Evolutionary conservation across 2,888 invertebrate species (phyloP).

Genomic region (Oscheius onirici): DNA sequence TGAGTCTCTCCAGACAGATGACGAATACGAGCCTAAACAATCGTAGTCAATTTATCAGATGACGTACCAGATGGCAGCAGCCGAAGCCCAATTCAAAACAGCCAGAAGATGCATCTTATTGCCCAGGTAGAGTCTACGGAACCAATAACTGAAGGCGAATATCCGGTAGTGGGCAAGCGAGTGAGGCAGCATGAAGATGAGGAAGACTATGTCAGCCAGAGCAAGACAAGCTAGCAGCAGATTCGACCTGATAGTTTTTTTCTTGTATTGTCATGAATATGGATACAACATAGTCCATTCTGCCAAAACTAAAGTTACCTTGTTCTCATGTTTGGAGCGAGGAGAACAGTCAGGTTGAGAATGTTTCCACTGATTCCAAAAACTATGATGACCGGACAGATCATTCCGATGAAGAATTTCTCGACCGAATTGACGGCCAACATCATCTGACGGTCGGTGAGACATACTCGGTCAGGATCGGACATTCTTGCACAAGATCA

Average conservation of each 20-base stretch:
- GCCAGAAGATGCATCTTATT: constrained; percentile 64
- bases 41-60: neutral
- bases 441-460: constrained; percentile 56
- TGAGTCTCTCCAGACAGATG: constrained; percentile 65
- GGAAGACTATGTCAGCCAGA: constrained; percentile 67
- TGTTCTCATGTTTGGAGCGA: constrained; percentile 62
- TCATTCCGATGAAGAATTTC: constrained; percentile 55
- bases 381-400: constrained; percentile 59
- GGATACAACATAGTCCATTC: neutral
- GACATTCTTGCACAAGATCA: neutral
- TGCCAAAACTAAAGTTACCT: constrained; percentile 38
- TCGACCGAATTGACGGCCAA: constrained; percentile 54
- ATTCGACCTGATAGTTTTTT: constrained; percentile 63
- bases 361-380: constrained; percentile 67
- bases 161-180: constrained; percentile 66
- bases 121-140: constrained; percentile 62
- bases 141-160: constrained; percentile 59
- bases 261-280: too few relatives aligned
- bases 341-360: constrained; percentile 61
- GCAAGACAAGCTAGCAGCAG: constrained; percentile 65
- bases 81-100: constrained; percentile 67
- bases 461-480: constrained; percentile 37
- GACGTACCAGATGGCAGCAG: constrained; percentile 65
- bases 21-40: constrained; percentile 63
- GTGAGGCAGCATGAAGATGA: constrained; percentile 66